phyloP scores from a whole-genome alignment of 1,140 invertebrate species.

The Heliothis virescens region DNA sequence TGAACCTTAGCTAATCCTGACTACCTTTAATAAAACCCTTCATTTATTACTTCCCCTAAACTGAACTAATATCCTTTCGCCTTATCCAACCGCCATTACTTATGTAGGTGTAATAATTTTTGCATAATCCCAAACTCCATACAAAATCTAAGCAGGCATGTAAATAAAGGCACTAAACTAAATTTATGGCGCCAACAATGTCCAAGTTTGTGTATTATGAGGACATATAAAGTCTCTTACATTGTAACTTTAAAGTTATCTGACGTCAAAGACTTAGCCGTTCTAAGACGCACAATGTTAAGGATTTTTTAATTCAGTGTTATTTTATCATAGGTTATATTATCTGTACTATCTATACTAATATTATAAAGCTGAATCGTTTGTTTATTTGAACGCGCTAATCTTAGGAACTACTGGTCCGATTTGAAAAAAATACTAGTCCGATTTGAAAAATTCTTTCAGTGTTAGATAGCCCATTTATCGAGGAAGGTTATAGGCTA shows the following conservation, averaged over 20 bases:
- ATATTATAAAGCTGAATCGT: too few relatives aligned
- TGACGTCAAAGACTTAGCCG: constrained; percentile 10
- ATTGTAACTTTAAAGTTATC: constrained; percentile 39
- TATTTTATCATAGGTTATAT: not conserved
- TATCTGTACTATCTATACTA: too few relatives aligned
- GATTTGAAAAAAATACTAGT: too few relatives aligned
- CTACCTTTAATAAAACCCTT: not conserved
- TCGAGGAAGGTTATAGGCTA: too few relatives aligned
- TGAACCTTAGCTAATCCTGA: too few relatives aligned
- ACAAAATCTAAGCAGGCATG: constrained; percentile 33
- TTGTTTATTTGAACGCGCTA: too few relatives aligned
- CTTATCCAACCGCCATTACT: constrained; percentile 11
- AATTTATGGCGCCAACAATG: constrained; percentile 44
- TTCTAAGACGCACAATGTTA: constrained; percentile 7
- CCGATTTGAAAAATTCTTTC: too few relatives aligned
- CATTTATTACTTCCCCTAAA: not conserved
- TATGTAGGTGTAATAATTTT: constrained; percentile 26
- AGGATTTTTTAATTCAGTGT: not conserved
- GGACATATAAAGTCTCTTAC: constrained; percentile 44
- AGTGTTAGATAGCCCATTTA: too few relatives aligned
- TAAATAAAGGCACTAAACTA: constrained; percentile 38
- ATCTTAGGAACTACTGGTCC: too few relatives aligned
- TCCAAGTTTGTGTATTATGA: constrained; percentile 35
- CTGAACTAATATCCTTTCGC: not conserved
- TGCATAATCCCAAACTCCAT: constrained; percentile 34